Evolutionary conservation across 2,113 vertebrate genomes (phyloP).

Genomic region (Sminthopsis crassicaudata): DNA sequence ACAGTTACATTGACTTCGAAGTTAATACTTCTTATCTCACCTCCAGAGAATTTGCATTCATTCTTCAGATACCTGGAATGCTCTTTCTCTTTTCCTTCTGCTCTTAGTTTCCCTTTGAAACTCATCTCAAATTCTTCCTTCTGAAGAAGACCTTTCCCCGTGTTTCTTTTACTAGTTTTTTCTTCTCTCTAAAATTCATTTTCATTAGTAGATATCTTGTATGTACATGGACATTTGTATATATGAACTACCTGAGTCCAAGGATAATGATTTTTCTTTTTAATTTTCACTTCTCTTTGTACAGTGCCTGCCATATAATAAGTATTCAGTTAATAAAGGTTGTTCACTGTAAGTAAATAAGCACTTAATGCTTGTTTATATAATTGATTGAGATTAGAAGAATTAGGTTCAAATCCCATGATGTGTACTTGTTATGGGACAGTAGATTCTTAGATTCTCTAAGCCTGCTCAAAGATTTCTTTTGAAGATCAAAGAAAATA

Average conservation of each 20-base stretch:
- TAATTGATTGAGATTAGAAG: background rate
- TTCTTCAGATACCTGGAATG: background rate
- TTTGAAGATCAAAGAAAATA: background rate
- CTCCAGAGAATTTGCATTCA: no score
- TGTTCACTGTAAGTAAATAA: no score
- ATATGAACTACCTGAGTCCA: no score
- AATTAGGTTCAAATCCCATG: background rate
- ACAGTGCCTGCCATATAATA: background rate
- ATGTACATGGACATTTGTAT: background rate
- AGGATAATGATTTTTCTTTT: background rate
- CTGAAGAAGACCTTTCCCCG: background rate
- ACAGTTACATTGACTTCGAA: no score
- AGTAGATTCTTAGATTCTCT: background rate
- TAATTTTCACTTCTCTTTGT: background rate
- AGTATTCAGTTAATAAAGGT: no score
- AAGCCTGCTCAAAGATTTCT: background rate
- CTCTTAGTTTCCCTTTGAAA: background rate
- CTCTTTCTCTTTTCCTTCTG: background rate
- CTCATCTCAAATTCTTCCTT: background rate
- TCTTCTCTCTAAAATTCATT: background rate
- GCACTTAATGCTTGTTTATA: background rate
- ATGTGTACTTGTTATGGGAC: background rate
- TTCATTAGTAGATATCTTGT: background rate
- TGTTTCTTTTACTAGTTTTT: background rate
- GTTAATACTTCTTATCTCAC: no score